Evolutionary conservation across 1,140 invertebrate genomes (phyloP).

Genomic region (Diploscapter pachys): DNA sequence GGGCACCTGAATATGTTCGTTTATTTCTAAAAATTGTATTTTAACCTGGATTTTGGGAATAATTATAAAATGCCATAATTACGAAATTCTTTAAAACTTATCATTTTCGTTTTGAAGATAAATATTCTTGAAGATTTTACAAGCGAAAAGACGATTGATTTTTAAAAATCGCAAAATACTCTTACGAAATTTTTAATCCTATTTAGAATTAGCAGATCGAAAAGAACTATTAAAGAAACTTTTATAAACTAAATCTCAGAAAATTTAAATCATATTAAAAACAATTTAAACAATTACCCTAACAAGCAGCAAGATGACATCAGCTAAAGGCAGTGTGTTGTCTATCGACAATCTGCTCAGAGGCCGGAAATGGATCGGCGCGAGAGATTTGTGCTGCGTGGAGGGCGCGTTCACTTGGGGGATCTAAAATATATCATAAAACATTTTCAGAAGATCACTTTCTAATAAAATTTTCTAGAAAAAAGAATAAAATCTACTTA

Average conservation of each 20-base stretch:
- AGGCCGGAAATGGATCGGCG: conserved; percentile 48
- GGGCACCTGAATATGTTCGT: not conserved
- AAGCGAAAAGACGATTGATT: too few relatives aligned
- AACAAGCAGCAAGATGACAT: conserved; percentile 47
- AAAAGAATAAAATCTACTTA: not conserved
- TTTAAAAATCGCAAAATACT: too few relatives aligned
- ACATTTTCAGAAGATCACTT: conserved; percentile 20
- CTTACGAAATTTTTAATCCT: too few relatives aligned
- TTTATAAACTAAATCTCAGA: conserved; percentile 62
- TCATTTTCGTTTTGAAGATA: too few relatives aligned
- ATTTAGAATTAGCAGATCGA: too few relatives aligned
- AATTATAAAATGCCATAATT: too few relatives aligned
- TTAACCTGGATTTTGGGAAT: too few relatives aligned
- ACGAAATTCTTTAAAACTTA: too few relatives aligned
- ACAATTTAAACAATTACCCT: conserved; percentile 22
- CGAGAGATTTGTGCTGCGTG: conserved; percentile 35
- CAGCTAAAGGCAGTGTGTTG: conserved; percentile 32
- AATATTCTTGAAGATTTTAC: too few relatives aligned
- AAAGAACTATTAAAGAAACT: too few relatives aligned
- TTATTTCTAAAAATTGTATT: too few relatives aligned
- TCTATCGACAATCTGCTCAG: conserved; percentile 43
- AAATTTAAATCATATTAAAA: conserved; percentile 51
- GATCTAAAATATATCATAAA: conserved; percentile 42
- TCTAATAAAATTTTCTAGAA: conserved; percentile 39
- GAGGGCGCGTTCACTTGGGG: conserved; percentile 51